Evolutionary conservation across 2,797 vertebrate genomes (phyloP).

Genomic region (Eremophila alpestris): DNA sequence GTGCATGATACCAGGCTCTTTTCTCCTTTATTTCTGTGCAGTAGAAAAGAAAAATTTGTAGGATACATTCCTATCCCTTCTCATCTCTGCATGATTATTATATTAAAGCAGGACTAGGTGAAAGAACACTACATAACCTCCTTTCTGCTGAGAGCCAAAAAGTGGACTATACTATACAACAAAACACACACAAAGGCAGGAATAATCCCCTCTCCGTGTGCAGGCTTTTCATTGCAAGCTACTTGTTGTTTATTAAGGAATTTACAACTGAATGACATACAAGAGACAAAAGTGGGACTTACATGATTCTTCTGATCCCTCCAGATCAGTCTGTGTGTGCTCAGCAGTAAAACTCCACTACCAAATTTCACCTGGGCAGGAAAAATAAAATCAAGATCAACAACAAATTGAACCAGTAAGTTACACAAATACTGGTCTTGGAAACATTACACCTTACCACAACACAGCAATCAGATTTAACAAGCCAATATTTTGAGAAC

Average conservation of each 20-base stretch:
- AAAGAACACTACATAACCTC: background rate
- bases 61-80: background rate
- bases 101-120: background rate
- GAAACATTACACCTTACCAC: background rate
- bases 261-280: background rate
- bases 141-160: background rate
- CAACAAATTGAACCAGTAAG: background rate
- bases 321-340: slow-evolving; percentile 94
- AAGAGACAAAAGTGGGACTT: slow-evolving; percentile 52
- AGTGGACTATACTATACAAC: background rate
- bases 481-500: background rate
- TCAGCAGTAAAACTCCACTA: slow-evolving; percentile 86
- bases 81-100: background rate
- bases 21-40: background rate
- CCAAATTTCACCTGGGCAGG: slow-evolving; percentile 88
- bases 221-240: background rate
- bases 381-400: slow-evolving; percentile 11
- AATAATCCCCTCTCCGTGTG: background rate
- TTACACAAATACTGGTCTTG: background rate
- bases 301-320: slow-evolving; percentile 95
- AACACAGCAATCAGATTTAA: background rate
- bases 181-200: background rate
- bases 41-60: background rate
- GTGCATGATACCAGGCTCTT: background rate
- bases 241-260: background rate